A percentile compares a stretch with the other conserved stretches of the same genome.
Conservation (phyloP, 2,888 invertebrate species). For the Pocota personata region DNA sequence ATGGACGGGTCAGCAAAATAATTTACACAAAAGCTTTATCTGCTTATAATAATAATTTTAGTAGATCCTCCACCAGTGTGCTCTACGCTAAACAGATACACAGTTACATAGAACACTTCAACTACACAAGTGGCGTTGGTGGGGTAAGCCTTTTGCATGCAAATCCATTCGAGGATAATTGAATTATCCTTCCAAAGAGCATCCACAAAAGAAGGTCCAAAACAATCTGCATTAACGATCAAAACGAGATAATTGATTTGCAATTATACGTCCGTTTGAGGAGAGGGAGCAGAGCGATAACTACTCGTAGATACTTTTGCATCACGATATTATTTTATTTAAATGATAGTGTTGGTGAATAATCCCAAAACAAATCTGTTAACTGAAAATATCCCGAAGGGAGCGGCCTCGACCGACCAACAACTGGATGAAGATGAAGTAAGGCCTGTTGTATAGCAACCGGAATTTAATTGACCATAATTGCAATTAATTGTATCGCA, state of each 20-base stretch:
- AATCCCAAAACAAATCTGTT: conserved; percentile 62
- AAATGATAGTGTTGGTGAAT: conserved; percentile 17
- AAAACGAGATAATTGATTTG: conserved; percentile 70
- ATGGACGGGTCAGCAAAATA: conserved; percentile 46
- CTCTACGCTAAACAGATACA: background rate
- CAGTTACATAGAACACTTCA: conserved; percentile 3
- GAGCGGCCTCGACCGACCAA: conserved; percentile 1
- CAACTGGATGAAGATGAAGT: conserved; percentile 5
- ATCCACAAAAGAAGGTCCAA: conserved; percentile 30
- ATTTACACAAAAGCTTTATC: conserved; percentile 63
- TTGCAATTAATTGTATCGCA: conserved; percentile 75
- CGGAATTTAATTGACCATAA: conserved; percentile 75
- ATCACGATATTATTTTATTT: conserved; percentile 24
- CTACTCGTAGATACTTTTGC: conserved; percentile 25
- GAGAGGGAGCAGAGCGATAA: conserved; percentile 1
- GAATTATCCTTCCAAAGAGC: conserved; percentile 61
- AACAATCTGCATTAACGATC: conserved; percentile 60
- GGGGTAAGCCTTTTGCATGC: conserved; percentile 49
- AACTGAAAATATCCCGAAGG: conserved; percentile 7
- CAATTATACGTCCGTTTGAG: conserved; percentile 47
- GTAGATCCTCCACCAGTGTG: conserved; percentile 36
- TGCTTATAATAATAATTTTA: conserved; percentile 69
- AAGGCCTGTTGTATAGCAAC: conserved; percentile 43
- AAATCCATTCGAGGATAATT: conserved; percentile 67
- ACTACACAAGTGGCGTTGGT: background rate